phyloP scores from a whole-genome alignment of 2,888 invertebrate species.

The Neuroscelio doddi region DNA sequence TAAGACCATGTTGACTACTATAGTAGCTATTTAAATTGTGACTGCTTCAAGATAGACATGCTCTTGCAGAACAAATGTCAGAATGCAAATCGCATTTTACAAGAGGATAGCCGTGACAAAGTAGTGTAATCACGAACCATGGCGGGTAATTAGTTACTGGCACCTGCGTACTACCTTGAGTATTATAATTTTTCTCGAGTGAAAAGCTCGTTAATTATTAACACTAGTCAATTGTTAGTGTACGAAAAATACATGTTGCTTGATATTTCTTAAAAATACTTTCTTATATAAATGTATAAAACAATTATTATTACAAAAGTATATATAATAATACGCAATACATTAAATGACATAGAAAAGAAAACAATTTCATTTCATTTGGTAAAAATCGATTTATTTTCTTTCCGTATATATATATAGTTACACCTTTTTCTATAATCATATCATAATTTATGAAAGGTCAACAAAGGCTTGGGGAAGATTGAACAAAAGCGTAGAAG shows the following conservation, averaged over 20 bases:
- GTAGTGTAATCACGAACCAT: conserved; percentile 67
- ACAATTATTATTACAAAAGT: too few relatives aligned
- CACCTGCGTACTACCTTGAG: conserved; percentile 60
- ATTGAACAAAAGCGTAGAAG: too few relatives aligned
- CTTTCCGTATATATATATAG: too few relatives aligned
- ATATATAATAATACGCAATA: too few relatives aligned
- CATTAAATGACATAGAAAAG: too few relatives aligned
- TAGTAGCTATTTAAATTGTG: conserved; percentile 49
- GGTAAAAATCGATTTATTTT: too few relatives aligned
- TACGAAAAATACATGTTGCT: background rate
- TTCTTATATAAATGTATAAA: too few relatives aligned
- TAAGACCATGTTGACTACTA: conserved; percentile 30
- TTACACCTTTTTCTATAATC: too few relatives aligned
- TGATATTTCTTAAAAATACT: too few relatives aligned
- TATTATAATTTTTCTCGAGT: conserved; percentile 66
- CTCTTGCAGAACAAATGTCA: conserved; percentile 58
- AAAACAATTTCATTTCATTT: too few relatives aligned
- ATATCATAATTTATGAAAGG: too few relatives aligned
- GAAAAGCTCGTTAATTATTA: conserved; percentile 60
- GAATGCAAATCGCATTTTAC: conserved; percentile 64
- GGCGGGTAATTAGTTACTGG: conserved; percentile 68
- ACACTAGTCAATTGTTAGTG: conserved; percentile 45
- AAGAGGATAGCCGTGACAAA: conserved; percentile 63
- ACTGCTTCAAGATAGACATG: conserved; percentile 57
- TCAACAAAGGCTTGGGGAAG: too few relatives aligned